Conservation (phyloP, 2,888 invertebrate genomes). For the Kuschelorhynchus macadamiae region DNA sequence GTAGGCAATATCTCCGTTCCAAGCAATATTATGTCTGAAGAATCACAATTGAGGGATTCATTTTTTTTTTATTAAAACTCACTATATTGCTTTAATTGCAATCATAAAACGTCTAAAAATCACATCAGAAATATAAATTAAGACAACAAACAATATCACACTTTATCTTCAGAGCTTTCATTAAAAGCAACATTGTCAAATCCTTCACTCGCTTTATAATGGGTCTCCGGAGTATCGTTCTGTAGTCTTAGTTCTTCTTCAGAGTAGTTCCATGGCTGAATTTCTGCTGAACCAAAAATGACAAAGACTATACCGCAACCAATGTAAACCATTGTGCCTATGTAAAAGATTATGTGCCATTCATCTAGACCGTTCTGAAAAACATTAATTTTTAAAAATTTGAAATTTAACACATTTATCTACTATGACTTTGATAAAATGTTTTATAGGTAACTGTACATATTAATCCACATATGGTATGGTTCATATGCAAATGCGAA, state of each 20-base stretch:
- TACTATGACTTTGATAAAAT: too few species aligned
- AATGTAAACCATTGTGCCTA: constrained; percentile 80
- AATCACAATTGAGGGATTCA: too few species aligned
- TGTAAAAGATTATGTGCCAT: constrained; percentile 82
- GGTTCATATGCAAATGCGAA: too few species aligned
- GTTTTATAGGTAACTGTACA: too few species aligned
- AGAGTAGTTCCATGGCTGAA: constrained; percentile 79
- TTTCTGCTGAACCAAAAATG: constrained; percentile 79
- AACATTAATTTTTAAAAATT: constrained; percentile 36
- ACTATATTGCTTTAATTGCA: too few species aligned
- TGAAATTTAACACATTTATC: neutral
- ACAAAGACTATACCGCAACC: constrained; percentile 79
- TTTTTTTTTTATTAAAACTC: too few species aligned
- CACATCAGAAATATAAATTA: too few species aligned
- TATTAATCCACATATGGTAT: too few species aligned
- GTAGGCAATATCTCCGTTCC: too few species aligned
- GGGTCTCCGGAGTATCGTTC: neutral
- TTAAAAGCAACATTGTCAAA: constrained; percentile 53
- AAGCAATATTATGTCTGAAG: too few species aligned
- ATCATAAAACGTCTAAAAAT: too few species aligned
- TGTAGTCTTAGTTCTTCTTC: constrained; percentile 26
- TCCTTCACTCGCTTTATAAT: constrained; percentile 23
- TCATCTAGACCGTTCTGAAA: constrained; percentile 82
- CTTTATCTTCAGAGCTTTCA: neutral
- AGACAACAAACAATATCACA: too few species aligned